These are phyloP conservation scores for Diarsia mendica DNA, from an alignment of 2,888 invertebrate genomes.

Conservation along the genomic window DNA sequence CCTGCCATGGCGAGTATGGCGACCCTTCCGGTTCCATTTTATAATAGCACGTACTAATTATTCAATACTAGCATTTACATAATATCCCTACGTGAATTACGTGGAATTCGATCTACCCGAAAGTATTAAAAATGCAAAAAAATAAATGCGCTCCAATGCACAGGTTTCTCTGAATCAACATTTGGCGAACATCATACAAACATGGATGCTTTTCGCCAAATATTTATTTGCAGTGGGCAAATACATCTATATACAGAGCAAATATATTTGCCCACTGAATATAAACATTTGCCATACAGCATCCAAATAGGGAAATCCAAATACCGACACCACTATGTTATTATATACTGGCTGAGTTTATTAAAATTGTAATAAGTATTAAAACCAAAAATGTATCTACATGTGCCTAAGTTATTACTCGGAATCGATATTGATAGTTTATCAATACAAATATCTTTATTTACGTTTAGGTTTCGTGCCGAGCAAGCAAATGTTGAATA, in stretches of 20 bases:
- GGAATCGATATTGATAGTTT: constrained; percentile 47
- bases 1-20: constrained; percentile 63
- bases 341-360: background rate
- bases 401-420: constrained; percentile 21
- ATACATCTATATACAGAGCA: background rate
- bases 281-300: no score
- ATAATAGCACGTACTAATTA: constrained; percentile 58
- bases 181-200: no score
- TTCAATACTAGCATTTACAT: constrained; percentile 48
- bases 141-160: background rate
- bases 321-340: background rate
- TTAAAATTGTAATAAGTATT: constrained; percentile 7
- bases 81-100: constrained; percentile 11
- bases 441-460: constrained; percentile 57
- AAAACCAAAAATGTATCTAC: constrained; percentile 17
- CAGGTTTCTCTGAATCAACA: no score
- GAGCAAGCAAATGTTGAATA: constrained; percentile 56
- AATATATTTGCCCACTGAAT: no score
- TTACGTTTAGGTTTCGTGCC: constrained; percentile 47
- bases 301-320: background rate
- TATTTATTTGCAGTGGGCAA: background rate
- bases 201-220: background rate
- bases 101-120: background rate
- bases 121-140: background rate
- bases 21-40: constrained; percentile 72